These are phyloP conservation scores for Augochlorella aurata DNA, from an alignment of 2,888 invertebrate genomes.

Conservation along the genomic window DNA sequence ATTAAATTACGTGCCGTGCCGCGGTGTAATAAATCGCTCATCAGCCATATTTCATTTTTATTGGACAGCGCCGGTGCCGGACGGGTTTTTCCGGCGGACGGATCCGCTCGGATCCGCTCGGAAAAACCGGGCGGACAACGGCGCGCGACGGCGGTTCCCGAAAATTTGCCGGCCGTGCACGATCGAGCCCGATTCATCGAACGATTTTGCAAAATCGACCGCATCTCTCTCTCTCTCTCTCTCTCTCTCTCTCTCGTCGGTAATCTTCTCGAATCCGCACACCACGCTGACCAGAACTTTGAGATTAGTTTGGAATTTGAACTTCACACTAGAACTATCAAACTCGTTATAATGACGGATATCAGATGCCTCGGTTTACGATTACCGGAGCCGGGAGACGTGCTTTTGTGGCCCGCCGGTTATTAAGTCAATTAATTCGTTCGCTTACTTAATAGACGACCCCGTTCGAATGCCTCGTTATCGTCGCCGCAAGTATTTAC, in stretches of 20 bases:
- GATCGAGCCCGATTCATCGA: background rate
- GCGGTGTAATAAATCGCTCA: constrained; percentile 41
- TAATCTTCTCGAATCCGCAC: background rate
- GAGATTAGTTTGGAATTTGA: constrained; percentile 25
- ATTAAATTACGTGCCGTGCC: constrained; percentile 42
- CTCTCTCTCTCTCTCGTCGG: too few relatives aligned
- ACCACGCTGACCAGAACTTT: background rate
- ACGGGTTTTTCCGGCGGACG: constrained; percentile 7
- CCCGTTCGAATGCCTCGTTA: background rate
- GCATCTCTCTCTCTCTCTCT: too few relatives aligned
- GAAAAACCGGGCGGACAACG: background rate
- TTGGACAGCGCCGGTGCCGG: constrained; percentile 49
- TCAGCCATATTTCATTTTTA: constrained; percentile 60
- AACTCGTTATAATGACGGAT: constrained; percentile 6
- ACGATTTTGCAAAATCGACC: constrained; percentile 3
- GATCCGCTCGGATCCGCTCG: background rate
- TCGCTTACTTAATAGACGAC: constrained; percentile 2
- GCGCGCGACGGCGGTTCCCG: background rate
- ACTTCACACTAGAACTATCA: constrained; percentile 6
- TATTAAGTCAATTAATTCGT: constrained; percentile 9
- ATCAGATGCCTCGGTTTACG: background rate
- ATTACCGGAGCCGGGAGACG: background rate
- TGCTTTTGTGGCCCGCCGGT: background rate
- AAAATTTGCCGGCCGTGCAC: background rate
- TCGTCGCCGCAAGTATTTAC: too few relatives aligned